These are phyloP conservation scores for Acestrorhynchus altus DNA, from an alignment of 2,797 vertebrate species.

Conservation along the genomic window DNA sequence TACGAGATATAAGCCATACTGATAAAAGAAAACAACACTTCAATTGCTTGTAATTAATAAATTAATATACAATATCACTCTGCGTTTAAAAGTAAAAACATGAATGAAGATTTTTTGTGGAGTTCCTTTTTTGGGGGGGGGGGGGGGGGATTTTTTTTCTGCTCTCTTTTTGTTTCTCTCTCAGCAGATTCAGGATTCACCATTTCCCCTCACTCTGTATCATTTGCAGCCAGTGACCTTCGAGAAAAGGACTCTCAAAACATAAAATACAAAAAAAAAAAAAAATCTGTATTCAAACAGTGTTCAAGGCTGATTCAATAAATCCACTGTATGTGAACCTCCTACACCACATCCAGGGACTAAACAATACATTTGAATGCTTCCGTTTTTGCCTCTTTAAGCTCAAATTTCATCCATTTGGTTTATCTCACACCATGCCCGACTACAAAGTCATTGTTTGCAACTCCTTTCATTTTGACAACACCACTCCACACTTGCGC, in stretches of 20 bases:
- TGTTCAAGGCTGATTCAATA: background rate
- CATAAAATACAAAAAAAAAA: background rate
- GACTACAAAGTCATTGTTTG: background rate
- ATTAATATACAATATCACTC: no score
- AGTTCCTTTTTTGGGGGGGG: no score
- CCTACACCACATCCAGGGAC: background rate
- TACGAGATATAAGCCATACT: no score
- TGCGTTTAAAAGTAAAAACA: no score
- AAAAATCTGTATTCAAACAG: background rate
- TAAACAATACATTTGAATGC: background rate
- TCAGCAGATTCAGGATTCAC: background rate
- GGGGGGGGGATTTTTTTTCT: no score
- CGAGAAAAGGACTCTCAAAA: background rate
- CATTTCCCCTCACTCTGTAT: background rate
- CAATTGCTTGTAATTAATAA: no score
- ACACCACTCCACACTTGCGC: background rate
- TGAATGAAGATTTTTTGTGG: no score
- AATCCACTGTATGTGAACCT: background rate
- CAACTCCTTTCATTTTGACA: slow-evolving; percentile 5
- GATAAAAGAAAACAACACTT: no score
- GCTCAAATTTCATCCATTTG: background rate
- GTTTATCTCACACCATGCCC: background rate
- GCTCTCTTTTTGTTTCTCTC: background rate
- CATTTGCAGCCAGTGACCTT: background rate
- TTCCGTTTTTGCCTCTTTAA: background rate